Evolutionary conservation across 2,888 invertebrate genomes (phyloP), one percentile per base, ranked within the genome.

Genomic region (Cantharis nigra): DNA sequence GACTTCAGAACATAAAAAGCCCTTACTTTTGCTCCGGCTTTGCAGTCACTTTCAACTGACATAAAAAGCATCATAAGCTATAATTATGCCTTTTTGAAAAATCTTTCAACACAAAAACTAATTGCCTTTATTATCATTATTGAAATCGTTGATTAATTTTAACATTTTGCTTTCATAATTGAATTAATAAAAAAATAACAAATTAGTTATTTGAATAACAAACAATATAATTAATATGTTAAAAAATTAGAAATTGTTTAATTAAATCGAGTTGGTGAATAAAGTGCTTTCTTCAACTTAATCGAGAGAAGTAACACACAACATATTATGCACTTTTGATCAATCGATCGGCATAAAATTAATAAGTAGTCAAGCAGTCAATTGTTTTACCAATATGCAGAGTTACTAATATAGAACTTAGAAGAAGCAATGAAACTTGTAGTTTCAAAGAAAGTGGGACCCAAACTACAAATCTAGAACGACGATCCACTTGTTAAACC

Each of bases 381-480:
- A 76, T 76, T 76, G 76, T 76, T 63, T 28, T 14, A 72, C 76
- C n/a, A 72, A 76, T 72, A 76, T 76, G 26, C 13, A 20, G 49
- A 71, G 49, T 18, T 30, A 30, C 70, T 16, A 72, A 72, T 65
- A 65, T 33, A 18, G 67, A 71, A 67, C 62, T 64, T 26, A 49
- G 18, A 63, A 69, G 49, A 26, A 70, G 20, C 67, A 9, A 76
- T 70, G 69, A 64, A 73, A 73, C 76, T 73, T 67, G 28, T 72
- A 33, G 70, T 67, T 71, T 72, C 70, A 30, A 80, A 79, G 81
- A 82, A 82, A 82, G 82, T 82, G 80, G 82, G 79, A 67, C 80
- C 80, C 76, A 76, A 72, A 72, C 73, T 78, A 76, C 67, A 76
- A 80, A 80, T 80, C 81, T 81, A 77, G 81, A 79, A 80, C 80